These are phyloP conservation scores for Mactra quadrangularis DNA, from an alignment of 1,140 invertebrate genomes.

Conservation along the genomic window DNA sequence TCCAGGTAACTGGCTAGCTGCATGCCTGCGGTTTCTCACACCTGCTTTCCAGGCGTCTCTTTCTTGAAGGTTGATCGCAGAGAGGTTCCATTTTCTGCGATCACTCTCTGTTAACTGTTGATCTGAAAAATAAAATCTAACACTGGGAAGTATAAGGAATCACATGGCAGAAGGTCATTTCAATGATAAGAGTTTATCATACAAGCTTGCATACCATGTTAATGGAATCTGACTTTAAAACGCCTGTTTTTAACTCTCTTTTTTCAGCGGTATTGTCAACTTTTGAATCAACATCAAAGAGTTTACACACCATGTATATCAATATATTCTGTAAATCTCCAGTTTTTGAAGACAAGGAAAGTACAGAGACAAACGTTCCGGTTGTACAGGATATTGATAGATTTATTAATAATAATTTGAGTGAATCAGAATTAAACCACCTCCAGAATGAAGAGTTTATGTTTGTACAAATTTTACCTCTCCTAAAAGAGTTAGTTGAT, in stretches of 20 bases:
- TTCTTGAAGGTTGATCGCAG: too few relatives aligned
- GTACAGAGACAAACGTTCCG: not conserved
- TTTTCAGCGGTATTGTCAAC: constrained; percentile 7
- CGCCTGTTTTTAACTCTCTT: not conserved
- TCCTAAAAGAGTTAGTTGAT: constrained; percentile 1
- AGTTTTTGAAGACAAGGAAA: not conserved
- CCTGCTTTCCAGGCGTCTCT: too few relatives aligned
- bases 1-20: too few relatives aligned
- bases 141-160: not conserved
- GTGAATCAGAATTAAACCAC: not conserved
- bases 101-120: not conserved
- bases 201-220: not conserved
- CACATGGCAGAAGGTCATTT: not conserved
- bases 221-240: not conserved
- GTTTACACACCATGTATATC: not conserved
- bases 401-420: not conserved
- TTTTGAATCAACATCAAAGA: not conserved
- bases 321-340: not conserved
- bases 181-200: not conserved
- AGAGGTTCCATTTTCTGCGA: too few relatives aligned
- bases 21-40: too few relatives aligned
- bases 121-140: not conserved
- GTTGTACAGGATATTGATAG: not conserved
- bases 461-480: not conserved
- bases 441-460: not conserved